Conservation (phyloP, 2,113 vertebrate genomes). For the Alces alces region DNA sequence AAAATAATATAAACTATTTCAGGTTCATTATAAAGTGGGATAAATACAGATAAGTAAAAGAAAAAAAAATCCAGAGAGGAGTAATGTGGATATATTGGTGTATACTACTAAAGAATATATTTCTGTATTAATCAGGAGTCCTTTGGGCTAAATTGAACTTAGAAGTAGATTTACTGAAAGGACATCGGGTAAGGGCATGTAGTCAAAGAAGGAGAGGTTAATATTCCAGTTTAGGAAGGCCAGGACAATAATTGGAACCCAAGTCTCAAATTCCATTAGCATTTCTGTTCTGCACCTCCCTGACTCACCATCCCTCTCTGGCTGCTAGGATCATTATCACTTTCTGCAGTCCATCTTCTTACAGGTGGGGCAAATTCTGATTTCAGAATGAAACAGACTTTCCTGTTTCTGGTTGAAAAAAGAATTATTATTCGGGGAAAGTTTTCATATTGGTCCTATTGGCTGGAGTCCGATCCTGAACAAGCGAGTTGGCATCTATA, state of each 20-base stretch:
- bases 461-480: not conserved
- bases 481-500: not conserved
- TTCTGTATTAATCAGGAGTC: not conserved
- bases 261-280: not conserved
- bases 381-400: not conserved
- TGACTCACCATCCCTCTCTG: not conserved
- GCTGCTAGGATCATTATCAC: not conserved
- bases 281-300: not conserved
- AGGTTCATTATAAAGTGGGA: not conserved
- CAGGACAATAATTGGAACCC: not conserved
- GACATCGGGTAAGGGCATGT: not conserved
- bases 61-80: not conserved
- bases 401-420: not conserved
- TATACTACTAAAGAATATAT: not conserved
- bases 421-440: not conserved
- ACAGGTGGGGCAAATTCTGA: not conserved
- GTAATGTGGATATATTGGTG: not conserved
- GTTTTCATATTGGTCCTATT: not conserved
- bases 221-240: not conserved
- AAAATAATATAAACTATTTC: not conserved
- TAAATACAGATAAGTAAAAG: not conserved
- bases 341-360: not conserved
- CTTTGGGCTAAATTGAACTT: not conserved
- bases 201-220: constrained; percentile 4
- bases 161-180: not conserved